Percentiles rank a stretch among this genome's conserved stretches.
These are phyloP conservation scores for Staurois parvus DNA, from an alignment of 2,797 vertebrate species.

Conservation along the genomic window DNA sequence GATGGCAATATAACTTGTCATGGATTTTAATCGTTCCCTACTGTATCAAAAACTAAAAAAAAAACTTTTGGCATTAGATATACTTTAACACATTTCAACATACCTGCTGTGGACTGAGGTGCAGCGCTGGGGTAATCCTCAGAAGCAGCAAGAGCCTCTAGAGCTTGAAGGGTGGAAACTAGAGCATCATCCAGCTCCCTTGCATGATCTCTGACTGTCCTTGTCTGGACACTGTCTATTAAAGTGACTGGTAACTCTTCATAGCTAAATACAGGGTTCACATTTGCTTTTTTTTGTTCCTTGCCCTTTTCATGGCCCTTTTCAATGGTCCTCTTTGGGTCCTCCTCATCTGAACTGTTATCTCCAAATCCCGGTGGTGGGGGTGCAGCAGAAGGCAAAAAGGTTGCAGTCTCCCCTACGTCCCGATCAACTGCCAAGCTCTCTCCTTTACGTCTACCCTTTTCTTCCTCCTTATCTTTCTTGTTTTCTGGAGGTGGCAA, in stretches of 20 bases:
- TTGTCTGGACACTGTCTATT: slow-evolving; percentile 91
- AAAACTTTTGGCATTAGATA: too few relatives aligned
- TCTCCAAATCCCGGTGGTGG: slow-evolving; percentile 97
- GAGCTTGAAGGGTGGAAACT: slow-evolving; percentile 96
- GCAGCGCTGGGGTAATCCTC: slow-evolving; percentile 93
- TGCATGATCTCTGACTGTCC: slow-evolving; percentile 94
- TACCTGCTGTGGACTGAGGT: slow-evolving; percentile 97
- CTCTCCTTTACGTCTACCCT: slow-evolving; percentile 85
- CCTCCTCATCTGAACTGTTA: slow-evolving; percentile 97
- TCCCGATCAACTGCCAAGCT: slow-evolving; percentile 55
- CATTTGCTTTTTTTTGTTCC: slow-evolving; percentile 72
- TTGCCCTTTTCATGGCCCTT: slow-evolving; percentile 58
- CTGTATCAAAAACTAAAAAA: too few relatives aligned
- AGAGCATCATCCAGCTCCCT: slow-evolving; percentile 97
- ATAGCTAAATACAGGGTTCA: slow-evolving; percentile 74
- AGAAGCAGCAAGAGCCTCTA: slow-evolving; percentile 96
- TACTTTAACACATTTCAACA: background rate
- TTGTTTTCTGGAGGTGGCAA: slow-evolving; percentile 93
- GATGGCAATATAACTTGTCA: too few relatives aligned
- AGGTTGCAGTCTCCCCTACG: slow-evolving; percentile 78
- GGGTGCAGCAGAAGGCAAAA: slow-evolving; percentile 88
- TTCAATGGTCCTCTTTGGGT: slow-evolving; percentile 84
- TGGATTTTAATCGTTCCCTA: too few relatives aligned
- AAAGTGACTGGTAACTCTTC: slow-evolving; percentile 94
- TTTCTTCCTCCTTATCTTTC: slow-evolving; percentile 78